Percentiles rank a stretch among this genome's conserved stretches.
Conservation (phyloP, 2,888 invertebrate species). For the Xestia rhomboidea region DNA sequence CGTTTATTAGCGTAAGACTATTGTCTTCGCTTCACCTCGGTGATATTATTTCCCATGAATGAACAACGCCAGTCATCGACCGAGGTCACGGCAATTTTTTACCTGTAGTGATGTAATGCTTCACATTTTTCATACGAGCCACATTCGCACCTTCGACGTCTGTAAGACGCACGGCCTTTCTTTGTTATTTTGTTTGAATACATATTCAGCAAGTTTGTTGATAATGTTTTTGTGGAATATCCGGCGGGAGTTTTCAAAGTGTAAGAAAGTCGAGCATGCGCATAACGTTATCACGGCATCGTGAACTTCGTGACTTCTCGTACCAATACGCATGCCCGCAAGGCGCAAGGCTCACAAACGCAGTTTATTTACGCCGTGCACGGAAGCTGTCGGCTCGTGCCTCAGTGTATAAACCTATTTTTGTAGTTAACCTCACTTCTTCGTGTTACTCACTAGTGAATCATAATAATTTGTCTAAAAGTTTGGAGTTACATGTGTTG, state of each 20-base stretch:
- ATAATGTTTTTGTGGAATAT: slow-evolving; percentile 17
- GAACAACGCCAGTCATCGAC: slow-evolving; percentile 75
- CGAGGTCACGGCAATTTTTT: slow-evolving; percentile 88
- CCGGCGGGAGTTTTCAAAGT: slow-evolving; percentile 74
- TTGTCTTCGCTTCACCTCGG: slow-evolving; percentile 81
- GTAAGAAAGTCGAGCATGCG: slow-evolving; percentile 76
- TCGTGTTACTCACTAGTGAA: slow-evolving; percentile 69
- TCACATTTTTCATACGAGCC: slow-evolving; percentile 74
- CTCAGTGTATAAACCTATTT: slow-evolving; percentile 78
- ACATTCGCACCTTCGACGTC: slow-evolving; percentile 69
- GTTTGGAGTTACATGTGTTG: slow-evolving; percentile 11
- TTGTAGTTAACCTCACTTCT: slow-evolving; percentile 86
- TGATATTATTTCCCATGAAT: slow-evolving; percentile 86
- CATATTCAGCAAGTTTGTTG: slow-evolving; percentile 22
- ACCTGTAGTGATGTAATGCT: slow-evolving; percentile 84
- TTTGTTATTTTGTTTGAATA: slow-evolving; percentile 38
- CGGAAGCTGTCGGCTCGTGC: slow-evolving; percentile 74
- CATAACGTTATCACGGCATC: slow-evolving; percentile 69
- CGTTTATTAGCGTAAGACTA: slow-evolving; percentile 68
- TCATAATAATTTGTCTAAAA: slow-evolving; percentile 55
- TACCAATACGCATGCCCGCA: slow-evolving; percentile 55
- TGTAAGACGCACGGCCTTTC: slow-evolving; percentile 36
- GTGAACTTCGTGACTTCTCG: slow-evolving; percentile 71
- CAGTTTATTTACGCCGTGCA: slow-evolving; percentile 83
- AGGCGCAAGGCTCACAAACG: slow-evolving; percentile 67